Conservation (phyloP, 2,888 invertebrate genomes). For the Ochropleura plecta region DNA sequence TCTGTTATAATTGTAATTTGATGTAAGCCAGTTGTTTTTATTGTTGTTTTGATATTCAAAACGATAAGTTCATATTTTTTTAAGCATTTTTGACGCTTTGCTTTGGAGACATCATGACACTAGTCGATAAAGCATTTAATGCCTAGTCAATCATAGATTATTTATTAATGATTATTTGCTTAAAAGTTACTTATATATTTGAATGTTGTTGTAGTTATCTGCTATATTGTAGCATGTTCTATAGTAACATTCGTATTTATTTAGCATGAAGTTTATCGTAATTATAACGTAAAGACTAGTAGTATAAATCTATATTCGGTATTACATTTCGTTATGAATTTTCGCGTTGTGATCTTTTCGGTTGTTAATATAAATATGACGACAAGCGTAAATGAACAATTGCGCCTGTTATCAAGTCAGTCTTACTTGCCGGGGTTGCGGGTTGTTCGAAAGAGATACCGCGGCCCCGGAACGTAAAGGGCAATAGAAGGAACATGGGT, state of each 20-base stretch:
- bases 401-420: slow-evolving; percentile 36
- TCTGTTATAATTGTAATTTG: slow-evolving; percentile 63
- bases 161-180: slow-evolving; percentile 61
- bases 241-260: slow-evolving; percentile 56
- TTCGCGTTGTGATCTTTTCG: slow-evolving; percentile 48
- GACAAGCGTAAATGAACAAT: slow-evolving; percentile 10
- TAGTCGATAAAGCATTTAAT: slow-evolving; percentile 70
- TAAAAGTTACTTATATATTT: slow-evolving; percentile 48
- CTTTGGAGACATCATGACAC: slow-evolving; percentile 74
- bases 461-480: too few relatives aligned
- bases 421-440: slow-evolving; percentile 31
- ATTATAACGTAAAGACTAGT: slow-evolving; percentile 26
- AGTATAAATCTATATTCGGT: slow-evolving; percentile 29
- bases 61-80: slow-evolving; percentile 68
- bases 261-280: slow-evolving; percentile 55
- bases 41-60: slow-evolving; percentile 67
- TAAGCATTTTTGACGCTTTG: slow-evolving; percentile 79
- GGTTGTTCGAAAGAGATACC: too few relatives aligned
- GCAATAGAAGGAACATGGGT: too few relatives aligned
- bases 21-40: slow-evolving; percentile 76
- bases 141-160: slow-evolving; percentile 63
- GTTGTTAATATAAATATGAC: slow-evolving; percentile 40
- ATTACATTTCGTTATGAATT: slow-evolving; percentile 30
- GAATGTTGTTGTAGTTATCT: slow-evolving; percentile 55
- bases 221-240: slow-evolving; percentile 67